These are phyloP conservation scores for Craseonycteris thonglongyai DNA, from an alignment of 2,113 vertebrate genomes.

Conservation along the genomic window DNA sequence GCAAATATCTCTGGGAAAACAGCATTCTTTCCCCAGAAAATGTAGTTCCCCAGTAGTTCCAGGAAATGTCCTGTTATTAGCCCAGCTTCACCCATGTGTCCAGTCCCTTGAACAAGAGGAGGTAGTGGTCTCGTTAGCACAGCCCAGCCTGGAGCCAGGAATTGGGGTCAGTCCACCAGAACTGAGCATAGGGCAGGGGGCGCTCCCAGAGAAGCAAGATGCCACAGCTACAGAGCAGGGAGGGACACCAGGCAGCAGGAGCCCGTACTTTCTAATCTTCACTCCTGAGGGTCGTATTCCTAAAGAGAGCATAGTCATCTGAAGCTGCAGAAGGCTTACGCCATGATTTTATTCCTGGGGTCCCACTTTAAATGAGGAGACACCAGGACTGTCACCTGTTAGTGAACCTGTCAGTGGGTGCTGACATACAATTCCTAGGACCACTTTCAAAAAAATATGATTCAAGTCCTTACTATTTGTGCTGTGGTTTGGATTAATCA, in stretches of 20 bases:
- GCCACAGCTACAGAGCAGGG: not conserved
- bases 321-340: not conserved
- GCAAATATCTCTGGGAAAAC: not conserved
- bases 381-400: no score
- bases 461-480: not conserved
- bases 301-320: not conserved
- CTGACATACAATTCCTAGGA: not conserved
- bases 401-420: not conserved
- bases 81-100: not conserved
- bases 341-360: not conserved
- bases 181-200: accelerated
- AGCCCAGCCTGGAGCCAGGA: not conserved
- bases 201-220: not conserved
- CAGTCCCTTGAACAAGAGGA: not conserved
- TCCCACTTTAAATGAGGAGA: not conserved
- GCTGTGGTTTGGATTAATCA: not conserved
- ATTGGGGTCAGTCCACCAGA: not conserved
- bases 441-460: not conserved
- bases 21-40: not conserved
- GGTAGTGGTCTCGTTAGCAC: not conserved
- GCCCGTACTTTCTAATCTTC: accelerated
- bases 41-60: not conserved
- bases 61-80: not conserved
- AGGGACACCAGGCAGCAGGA: not conserved
- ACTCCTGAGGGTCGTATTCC: no score